phyloP scores from a whole-genome alignment of 1,140 invertebrate species.

The Euwallacea similis region DNA sequence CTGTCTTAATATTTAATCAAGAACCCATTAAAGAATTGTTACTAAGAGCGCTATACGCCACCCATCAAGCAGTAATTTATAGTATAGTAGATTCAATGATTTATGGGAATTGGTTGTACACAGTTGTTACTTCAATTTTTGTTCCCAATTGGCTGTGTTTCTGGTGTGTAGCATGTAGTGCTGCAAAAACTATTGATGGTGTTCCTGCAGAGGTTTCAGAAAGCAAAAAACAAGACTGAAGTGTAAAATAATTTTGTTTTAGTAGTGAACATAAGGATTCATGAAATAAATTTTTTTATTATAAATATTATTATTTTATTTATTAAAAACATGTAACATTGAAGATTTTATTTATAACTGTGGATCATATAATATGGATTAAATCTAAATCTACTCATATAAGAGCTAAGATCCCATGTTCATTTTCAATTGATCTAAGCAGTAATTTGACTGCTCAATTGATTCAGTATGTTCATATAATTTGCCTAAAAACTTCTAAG shows the following conservation, averaged over 20 bases:
- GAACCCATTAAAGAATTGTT: slow-evolving; percentile 58
- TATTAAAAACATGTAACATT: no score
- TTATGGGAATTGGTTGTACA: slow-evolving; percentile 69
- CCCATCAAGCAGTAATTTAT: slow-evolving; percentile 76
- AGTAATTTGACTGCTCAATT: slow-evolving; percentile 63
- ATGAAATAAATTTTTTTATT: no score
- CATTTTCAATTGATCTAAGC: slow-evolving; percentile 66
- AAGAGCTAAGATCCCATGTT: slow-evolving; percentile 37
- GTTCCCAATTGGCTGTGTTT: slow-evolving; percentile 64
- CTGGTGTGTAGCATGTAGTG: slow-evolving; percentile 51
- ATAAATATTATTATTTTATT: no score
- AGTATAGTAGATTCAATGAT: slow-evolving; percentile 80
- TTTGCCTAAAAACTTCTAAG: slow-evolving; percentile 55
- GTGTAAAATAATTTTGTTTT: no score
- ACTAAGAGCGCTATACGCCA: slow-evolving; percentile 62
- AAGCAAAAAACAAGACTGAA: no score
- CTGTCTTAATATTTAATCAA: slow-evolving; percentile 64
- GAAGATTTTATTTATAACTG: no score
- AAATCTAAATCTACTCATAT: no score
- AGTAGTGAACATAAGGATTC: no score
- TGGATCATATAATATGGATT: no score
- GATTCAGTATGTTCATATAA: slow-evolving; percentile 61
- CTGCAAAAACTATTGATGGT: no score
- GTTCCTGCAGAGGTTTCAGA: no score
- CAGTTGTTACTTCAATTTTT: slow-evolving; percentile 57